Evolutionary conservation across 2,797 vertebrate genomes (phyloP).

Genomic region (Alcedo atthis): DNA sequence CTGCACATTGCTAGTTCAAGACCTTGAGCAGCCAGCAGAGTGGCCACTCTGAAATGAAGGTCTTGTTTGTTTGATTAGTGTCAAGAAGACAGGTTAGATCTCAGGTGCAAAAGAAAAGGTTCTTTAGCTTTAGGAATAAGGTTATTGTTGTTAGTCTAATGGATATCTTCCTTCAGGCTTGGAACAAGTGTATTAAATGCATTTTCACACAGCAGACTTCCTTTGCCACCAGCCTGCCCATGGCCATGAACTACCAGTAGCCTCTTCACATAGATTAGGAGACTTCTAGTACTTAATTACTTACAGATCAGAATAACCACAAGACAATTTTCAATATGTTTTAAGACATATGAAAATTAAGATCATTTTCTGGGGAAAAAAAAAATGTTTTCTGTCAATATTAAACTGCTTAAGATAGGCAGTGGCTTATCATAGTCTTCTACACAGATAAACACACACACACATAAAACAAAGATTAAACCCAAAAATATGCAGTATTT

Average conservation of each 20-base stretch:
- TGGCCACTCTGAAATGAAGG: not conserved
- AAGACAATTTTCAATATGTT: not conserved
- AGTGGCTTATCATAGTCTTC: not conserved
- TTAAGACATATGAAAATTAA: not conserved
- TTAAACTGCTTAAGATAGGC: not conserved
- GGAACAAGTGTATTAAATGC: not conserved
- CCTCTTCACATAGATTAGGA: not conserved
- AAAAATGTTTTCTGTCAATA: not conserved
- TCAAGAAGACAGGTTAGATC: not conserved
- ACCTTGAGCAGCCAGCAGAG: not conserved
- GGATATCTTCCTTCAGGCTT: not conserved
- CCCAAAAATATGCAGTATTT: conserved; percentile 2
- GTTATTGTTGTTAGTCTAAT: not conserved
- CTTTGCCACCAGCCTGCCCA: not conserved
- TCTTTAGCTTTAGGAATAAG: not conserved
- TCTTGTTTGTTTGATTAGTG: not conserved
- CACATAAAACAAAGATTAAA: not conserved
- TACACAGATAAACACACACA: not conserved
- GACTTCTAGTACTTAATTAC: not conserved
- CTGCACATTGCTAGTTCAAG: not conserved
- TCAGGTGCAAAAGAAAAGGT: not conserved
- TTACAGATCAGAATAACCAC: not conserved
- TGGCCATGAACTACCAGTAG: not conserved
- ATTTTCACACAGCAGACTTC: not conserved
- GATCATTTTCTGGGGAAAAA: not conserved